A percentile compares a stretch with the other conserved stretches of the same genome.
Conservation (phyloP, 2,888 invertebrate genomes). For the Cosmia trapezina region DNA sequence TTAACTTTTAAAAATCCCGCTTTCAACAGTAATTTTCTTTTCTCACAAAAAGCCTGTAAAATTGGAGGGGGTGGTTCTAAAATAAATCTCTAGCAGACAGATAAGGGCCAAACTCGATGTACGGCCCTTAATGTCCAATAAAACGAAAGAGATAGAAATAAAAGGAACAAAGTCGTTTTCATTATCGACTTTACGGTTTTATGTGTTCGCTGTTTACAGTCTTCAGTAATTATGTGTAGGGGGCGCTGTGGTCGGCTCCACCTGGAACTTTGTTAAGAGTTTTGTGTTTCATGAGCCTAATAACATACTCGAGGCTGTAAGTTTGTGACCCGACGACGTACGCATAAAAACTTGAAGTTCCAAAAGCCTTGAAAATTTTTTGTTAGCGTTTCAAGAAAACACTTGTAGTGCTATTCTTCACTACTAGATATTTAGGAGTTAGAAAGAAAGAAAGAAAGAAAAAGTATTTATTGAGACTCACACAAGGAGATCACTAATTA, state of each 20-base stretch:
- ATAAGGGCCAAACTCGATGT: conserved; percentile 74
- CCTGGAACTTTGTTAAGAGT: conserved; percentile 24
- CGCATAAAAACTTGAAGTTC: neutral
- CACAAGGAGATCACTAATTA: too few species aligned
- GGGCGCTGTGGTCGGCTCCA: conserved; percentile 4
- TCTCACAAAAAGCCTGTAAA: conserved; percentile 57
- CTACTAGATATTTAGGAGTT: neutral
- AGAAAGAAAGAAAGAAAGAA: too few species aligned
- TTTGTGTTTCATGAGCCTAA: conserved; percentile 1
- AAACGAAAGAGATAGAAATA: conserved; percentile 73
- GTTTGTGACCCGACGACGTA: neutral
- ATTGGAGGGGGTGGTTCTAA: conserved; percentile 65
- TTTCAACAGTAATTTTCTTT: conserved; percentile 64
- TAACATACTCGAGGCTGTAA: neutral
- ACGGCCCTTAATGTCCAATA: conserved; percentile 76
- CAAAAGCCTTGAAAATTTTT: neutral
- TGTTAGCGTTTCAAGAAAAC: too few species aligned
- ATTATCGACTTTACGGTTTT: conserved; percentile 62
- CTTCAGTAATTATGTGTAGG: conserved; percentile 42
- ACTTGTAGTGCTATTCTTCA: neutral
- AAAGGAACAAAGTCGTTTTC: conserved; percentile 64
- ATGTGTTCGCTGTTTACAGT: conserved; percentile 54
- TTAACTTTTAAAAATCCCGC: conserved; percentile 61
- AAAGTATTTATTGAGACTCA: too few species aligned
- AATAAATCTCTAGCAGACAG: conserved; percentile 79